A percentile compares a stretch with the other conserved stretches of the same genome.
Evolutionary conservation across 2,888 invertebrate species (phyloP).

Genomic region (Hirtodrosophila cameraria): DNA sequence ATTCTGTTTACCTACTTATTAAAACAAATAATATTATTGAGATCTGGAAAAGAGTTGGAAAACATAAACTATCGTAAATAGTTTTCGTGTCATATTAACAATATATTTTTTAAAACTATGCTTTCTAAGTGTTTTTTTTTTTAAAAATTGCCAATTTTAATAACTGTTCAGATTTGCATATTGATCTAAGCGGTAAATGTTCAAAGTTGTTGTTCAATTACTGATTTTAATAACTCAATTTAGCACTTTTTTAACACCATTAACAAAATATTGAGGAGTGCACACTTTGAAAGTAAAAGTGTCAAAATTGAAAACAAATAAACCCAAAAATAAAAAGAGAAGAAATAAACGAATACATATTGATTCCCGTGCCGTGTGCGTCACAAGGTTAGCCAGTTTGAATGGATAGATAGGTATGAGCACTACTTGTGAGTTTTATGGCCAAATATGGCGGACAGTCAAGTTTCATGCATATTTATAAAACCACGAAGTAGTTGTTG

Average conservation of each 20-base stretch:
- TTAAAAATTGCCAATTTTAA: too few relatives aligned
- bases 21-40: too few relatives aligned
- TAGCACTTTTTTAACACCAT: constrained; percentile 10
- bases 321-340: constrained; percentile 15
- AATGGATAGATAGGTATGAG: constrained; percentile 12
- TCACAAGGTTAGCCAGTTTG: constrained; percentile 67
- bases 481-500: constrained; percentile 31
- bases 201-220: too few relatives aligned
- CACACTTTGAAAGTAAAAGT: constrained; percentile 62
- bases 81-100: too few relatives aligned
- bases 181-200: too few relatives aligned
- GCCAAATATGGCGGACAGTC: constrained; percentile 48
- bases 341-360: constrained; percentile 9
- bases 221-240: constrained; percentile 1
- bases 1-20: too few relatives aligned
- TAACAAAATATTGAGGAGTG: constrained; percentile 14
- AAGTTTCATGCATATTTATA: constrained; percentile 69
- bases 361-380: constrained; percentile 50
- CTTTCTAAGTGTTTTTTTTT: too few relatives aligned
- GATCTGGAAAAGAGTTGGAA: too few relatives aligned
- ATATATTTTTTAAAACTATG: too few relatives aligned
- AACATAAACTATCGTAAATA: too few relatives aligned
- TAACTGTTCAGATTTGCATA: too few relatives aligned
- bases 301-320: constrained; percentile 38
- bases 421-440: constrained; percentile 53